phyloP scores from a whole-genome alignment of 2,113 vertebrate genomes.

The Otolemur garnettii region DNA sequence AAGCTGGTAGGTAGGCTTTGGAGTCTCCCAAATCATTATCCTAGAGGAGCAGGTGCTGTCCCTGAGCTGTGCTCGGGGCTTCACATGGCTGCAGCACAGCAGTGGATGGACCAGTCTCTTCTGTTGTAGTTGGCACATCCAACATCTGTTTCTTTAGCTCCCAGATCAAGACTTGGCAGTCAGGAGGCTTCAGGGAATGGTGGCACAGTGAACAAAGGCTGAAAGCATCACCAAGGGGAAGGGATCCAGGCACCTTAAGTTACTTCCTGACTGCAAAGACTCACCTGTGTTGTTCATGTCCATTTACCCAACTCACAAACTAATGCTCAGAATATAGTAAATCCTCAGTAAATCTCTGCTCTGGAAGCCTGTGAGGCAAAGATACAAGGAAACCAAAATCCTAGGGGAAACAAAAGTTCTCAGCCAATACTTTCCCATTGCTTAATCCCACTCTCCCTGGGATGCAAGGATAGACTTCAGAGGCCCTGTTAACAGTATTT shows the following conservation, averaged over 20 bases:
- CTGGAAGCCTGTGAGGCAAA: not conserved
- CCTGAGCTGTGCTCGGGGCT: accelerated
- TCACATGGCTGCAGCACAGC: accelerated
- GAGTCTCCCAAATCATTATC: no score
- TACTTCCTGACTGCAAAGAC: not conserved
- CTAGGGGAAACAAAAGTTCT: not conserved
- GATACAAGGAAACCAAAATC: not conserved
- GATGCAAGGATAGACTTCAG: not conserved
- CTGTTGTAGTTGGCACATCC: accelerated
- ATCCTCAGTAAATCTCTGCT: not conserved
- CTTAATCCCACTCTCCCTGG: not conserved
- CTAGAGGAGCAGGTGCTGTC: accelerated
- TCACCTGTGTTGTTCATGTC: not conserved
- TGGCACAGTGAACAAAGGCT: not conserved
- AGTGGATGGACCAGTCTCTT: no score
- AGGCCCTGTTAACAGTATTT: constrained; percentile 65
- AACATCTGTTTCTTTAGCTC: not conserved
- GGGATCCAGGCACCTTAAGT: accelerated
- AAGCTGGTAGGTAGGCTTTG: not conserved
- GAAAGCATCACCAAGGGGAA: not conserved
- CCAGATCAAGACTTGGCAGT: not conserved
- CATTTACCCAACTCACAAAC: not conserved
- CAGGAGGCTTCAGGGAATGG: not conserved
- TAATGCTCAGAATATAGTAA: not conserved
- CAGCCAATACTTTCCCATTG: accelerated